Evolutionary conservation across 2,797 vertebrate genomes (phyloP), one percentile per base, ranked within the genome.

Genomic region (Pseudocheirus occidentalis): DNA sequence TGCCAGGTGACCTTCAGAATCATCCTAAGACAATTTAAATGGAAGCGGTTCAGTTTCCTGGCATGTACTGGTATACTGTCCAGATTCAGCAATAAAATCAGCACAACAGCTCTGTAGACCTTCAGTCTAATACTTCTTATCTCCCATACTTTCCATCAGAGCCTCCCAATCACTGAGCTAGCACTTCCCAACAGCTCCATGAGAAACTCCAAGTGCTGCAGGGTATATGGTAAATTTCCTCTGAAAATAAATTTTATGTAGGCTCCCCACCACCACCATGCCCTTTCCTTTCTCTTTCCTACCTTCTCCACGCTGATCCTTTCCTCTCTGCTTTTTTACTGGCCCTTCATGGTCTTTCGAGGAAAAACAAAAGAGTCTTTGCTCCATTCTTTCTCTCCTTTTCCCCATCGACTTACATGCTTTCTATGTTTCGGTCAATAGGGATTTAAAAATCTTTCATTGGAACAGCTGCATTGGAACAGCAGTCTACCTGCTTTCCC

Each of bases 331-430:
- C 90, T n/a, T 55, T 91, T 96, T 53, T 94, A 0, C 0, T 93
- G 93, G 91, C 92, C 97, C 95, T 96, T 95, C 55, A 90, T 94
- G 18, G 62, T 54, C 95, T 40, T 58, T 31, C 57, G 56, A 91
- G 95, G 94, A 55, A 91, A 96, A 96, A 58, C 90, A 96, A 96
- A 94, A 97, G 97, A 95, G 92, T 90, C 50, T 21, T 89, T 90
- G 29, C 52, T 34, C 24, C 28, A 90, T 31, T 90, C n/a, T 73
- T 1, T n/a, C n/a, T 81, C 9, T 62, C n/a, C n/a, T 40, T 40
- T 73, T 5, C 0, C 2, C 14, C 5, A 53, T 52, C 29, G 0
- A 52, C 27, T 90, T 54, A 5, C 28, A 52, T 52, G 52, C 53
- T 52, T 31, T 90, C 27, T 90, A 53, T 90, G 52, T 53, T 90